phyloP scores from a whole-genome alignment of 1,140 invertebrate genomes.

The Mesaphorura yosii region DNA sequence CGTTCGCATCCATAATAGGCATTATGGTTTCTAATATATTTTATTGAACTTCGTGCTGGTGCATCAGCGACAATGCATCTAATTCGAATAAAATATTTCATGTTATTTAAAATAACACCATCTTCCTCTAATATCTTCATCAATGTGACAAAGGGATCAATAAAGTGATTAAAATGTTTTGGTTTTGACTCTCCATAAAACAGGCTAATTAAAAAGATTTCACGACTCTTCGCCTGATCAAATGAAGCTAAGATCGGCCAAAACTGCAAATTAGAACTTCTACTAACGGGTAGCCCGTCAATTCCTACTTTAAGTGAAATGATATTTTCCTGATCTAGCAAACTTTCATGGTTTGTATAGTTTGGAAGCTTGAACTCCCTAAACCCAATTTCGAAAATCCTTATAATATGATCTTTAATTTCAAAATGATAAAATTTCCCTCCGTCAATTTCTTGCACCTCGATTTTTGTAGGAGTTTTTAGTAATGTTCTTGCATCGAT shows the following conservation, averaged over 20 bases:
- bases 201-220: slow-evolving; percentile 6
- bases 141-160: slow-evolving; percentile 7
- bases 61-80: slow-evolving; percentile 16
- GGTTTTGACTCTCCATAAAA: slow-evolving; percentile 10
- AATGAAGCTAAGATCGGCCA: slow-evolving; percentile 12
- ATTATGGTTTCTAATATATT: slow-evolving; percentile 13
- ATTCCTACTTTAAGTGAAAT: not conserved
- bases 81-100: not conserved
- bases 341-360: not conserved
- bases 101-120: slow-evolving; percentile 1
- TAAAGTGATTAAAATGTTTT: not conserved
- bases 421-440: slow-evolving; percentile 12
- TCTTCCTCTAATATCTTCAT: not conserved
- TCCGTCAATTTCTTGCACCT: not conserved
- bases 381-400: not conserved
- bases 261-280: slow-evolving; percentile 4
- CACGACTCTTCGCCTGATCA: not conserved
- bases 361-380: not conserved
- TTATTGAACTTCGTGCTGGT: slow-evolving; percentile 16
- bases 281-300: slow-evolving; percentile 7
- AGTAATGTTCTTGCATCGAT: slow-evolving; percentile 11
- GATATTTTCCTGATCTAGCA: not conserved
- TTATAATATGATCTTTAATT: not conserved
- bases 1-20: slow-evolving; percentile 19
- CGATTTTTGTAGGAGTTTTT: not conserved